A percentile compares a stretch with the other conserved stretches of the same genome.
phyloP scores from a whole-genome alignment of 2,888 invertebrate genomes.

The Caenorhabditis sp. region DNA sequence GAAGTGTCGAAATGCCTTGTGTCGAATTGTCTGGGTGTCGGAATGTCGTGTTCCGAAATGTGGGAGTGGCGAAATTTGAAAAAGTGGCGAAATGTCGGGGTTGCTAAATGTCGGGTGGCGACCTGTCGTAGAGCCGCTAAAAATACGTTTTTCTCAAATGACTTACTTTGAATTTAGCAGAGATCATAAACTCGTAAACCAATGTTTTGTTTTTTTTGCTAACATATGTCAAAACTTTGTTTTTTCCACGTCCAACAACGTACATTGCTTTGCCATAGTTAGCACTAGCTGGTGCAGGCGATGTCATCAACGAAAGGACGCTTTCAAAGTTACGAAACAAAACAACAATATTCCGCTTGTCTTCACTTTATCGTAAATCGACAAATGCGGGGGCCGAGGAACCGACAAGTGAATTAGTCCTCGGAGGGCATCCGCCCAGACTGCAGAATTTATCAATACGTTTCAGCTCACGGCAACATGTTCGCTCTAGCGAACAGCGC shows the following conservation, averaged over 20 bases:
- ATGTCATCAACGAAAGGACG: not conserved
- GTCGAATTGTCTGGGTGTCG: too few relatives aligned
- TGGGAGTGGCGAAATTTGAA: too few relatives aligned
- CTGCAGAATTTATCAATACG: too few relatives aligned
- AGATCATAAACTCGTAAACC: slow-evolving; percentile 39
- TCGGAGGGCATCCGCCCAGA: slow-evolving; percentile 7
- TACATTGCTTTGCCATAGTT: slow-evolving; percentile 29
- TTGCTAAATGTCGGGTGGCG: too few relatives aligned
- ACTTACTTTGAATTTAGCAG: slow-evolving; percentile 26
- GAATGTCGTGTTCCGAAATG: too few relatives aligned
- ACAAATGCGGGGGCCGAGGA: slow-evolving; percentile 6
- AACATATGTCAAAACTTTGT: slow-evolving; percentile 19
- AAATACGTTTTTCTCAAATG: not conserved
- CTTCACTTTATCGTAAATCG: slow-evolving; percentile 27
- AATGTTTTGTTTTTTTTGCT: slow-evolving; percentile 13
- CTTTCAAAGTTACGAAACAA: too few relatives aligned
- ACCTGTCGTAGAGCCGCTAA: too few relatives aligned
- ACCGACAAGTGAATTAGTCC: slow-evolving; percentile 6
- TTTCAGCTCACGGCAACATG: too few relatives aligned
- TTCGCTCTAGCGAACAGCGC: too few relatives aligned
- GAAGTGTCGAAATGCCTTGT: too few relatives aligned
- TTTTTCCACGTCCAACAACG: slow-evolving; percentile 23
- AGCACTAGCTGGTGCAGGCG: not conserved
- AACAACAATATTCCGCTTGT: slow-evolving; percentile 6
- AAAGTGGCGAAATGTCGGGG: too few relatives aligned